Base-by-base conservation (phyloP, 2,888 invertebrate genomes). In the Ectemnius lituratus region DNA sequence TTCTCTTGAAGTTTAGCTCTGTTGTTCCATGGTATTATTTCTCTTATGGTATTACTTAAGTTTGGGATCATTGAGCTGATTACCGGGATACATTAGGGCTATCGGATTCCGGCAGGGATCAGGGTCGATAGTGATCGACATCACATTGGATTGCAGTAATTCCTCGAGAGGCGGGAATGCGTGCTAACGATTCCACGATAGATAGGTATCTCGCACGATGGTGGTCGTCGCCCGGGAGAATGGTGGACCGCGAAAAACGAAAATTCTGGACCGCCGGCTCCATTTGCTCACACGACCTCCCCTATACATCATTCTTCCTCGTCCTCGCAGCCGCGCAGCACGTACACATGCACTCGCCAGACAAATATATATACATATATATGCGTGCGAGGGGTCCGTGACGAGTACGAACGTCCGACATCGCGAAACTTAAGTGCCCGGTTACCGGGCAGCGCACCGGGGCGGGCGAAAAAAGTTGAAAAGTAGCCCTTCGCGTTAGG, bases 391-490 rank as follows among this genome's bases (percentile, higher is more conserved):
- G 16, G 28, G 59, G 69, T 49, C 67, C 71, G 64, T 58, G 76
- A 80, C 63, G 73, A 72, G 70, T 65, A 62, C 52, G 62, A 49
- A 62, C 63, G 63, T 65, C 37, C 49, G 73, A 71, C 73, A 63
- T 46, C 27, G 67, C 64, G 67, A 70, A 79, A 67, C 71, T 62
- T 71, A 57, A 58, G 67, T 67, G 64, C 56, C 16, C 45, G 49
- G n/a, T 62, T 14, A 46, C 62, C 56, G 63, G 28, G 56, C 67
- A 8, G 59, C 13, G 20, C 46, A 70, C 63, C 76, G 70, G 37
- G 37, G 37, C 37, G 37, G 37, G 5, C 71, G 75, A 82, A 87
- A 86, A 87, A 87, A 85, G 86, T 87, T 86, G 84, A 86, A 85
- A 86, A 86, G 84, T 84, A 84, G 84, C 84, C 80, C 76, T 78